Percentiles rank a stretch among this genome's conserved stretches.
These are phyloP conservation scores for Nomada hirtipes DNA, from an alignment of 2,888 invertebrate species.

Conservation along the genomic window DNA sequence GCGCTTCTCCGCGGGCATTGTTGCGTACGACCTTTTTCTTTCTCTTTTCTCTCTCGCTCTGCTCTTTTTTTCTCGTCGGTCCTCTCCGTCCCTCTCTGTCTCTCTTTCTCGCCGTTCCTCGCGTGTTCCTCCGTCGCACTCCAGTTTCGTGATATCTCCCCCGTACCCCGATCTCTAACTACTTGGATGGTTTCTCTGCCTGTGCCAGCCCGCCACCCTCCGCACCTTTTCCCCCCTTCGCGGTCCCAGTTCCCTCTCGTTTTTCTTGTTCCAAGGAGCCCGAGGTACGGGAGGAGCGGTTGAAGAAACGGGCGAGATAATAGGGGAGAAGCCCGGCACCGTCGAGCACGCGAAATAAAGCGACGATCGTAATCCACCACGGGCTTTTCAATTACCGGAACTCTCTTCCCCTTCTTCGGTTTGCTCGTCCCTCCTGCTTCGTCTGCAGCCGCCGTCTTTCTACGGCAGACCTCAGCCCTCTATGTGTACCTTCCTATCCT, in stretches of 20 bases:
- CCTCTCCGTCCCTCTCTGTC: not conserved
- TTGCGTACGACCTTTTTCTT: constrained; percentile 69
- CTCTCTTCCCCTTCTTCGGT: constrained; percentile 52
- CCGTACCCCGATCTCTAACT: not conserved
- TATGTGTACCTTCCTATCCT: constrained; percentile 19
- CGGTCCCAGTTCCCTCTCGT: constrained; percentile 34
- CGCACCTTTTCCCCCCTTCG: not conserved
- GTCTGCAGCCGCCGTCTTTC: constrained; percentile 18
- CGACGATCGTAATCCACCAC: constrained; percentile 76
- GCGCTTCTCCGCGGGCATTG: constrained; percentile 74
- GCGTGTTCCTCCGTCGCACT: not conserved
- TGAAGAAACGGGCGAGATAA: constrained; percentile 69
- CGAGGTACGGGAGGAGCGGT: constrained; percentile 32
- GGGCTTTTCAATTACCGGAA: constrained; percentile 79
- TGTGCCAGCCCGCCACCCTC: constrained; percentile 1
- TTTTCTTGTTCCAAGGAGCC: constrained; percentile 52
- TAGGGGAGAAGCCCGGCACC: constrained; percentile 65
- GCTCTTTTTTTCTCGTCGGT: not conserved
- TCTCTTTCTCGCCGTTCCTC: constrained; percentile 1
- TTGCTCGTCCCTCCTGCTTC: constrained; percentile 30
- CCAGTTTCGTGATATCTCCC: not conserved
- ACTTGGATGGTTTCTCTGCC: constrained; percentile 24
- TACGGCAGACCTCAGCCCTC: not conserved
- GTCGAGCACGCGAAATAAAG: constrained; percentile 74
- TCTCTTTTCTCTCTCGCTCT: constrained; percentile 4